Conservation (phyloP, 2,888 invertebrate species). For the Acronicta leporina region DNA sequence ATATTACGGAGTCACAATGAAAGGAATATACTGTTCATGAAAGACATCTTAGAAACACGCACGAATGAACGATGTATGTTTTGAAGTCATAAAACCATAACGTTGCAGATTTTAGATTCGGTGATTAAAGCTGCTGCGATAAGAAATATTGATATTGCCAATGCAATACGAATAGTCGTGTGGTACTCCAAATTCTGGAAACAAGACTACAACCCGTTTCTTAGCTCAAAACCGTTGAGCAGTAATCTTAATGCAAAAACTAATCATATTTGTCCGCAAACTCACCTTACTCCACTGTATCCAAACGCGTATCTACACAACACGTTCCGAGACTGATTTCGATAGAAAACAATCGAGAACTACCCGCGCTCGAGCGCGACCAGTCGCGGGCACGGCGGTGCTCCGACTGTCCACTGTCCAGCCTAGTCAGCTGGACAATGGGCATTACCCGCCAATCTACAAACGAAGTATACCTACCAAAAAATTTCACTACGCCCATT, state of each 20-base stretch:
- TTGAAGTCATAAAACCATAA: slow-evolving; percentile 24
- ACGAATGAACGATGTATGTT: slow-evolving; percentile 9
- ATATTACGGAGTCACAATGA: slow-evolving; percentile 11
- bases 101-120: slow-evolving; percentile 18
- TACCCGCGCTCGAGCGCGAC: slow-evolving; percentile 34
- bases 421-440: slow-evolving; percentile 10
- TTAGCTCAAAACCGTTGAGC: not conserved
- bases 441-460: slow-evolving; percentile 9
- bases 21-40: not conserved
- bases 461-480: slow-evolving; percentile 30
- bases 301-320: slow-evolving; percentile 50
- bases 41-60: not conserved
- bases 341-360: slow-evolving; percentile 37
- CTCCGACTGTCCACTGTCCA: slow-evolving; percentile 46
- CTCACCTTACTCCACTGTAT: slow-evolving; percentile 54
- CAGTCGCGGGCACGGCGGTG: slow-evolving; percentile 43
- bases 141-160: slow-evolving; percentile 33
- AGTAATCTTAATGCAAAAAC: not conserved
- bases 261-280: slow-evolving; percentile 19
- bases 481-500: slow-evolving; percentile 45
- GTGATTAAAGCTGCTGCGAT: slow-evolving; percentile 26
- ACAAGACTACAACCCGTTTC: not conserved
- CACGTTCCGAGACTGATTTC: slow-evolving; percentile 48
- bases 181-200: not conserved
- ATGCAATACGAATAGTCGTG: slow-evolving; percentile 13